Evolutionary conservation across 2,113 vertebrate genomes (phyloP).

Genomic region (Mobula birostris): DNA sequence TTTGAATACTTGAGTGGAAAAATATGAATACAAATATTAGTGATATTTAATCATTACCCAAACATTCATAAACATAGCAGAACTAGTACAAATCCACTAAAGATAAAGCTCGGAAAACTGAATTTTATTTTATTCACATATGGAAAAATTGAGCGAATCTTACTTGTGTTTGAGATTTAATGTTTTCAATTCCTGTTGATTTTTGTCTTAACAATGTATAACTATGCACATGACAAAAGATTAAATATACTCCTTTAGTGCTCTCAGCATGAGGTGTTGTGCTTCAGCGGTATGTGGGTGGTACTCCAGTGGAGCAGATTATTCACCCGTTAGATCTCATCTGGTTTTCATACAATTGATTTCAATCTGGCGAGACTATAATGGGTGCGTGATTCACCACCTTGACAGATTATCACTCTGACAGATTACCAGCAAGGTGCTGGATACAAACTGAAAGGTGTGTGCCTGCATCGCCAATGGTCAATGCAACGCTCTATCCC

Average conservation of each 20-base stretch:
- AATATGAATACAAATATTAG: neutral
- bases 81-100: neutral
- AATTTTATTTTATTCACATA: neutral
- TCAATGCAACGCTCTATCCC: neutral
- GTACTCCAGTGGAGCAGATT: neutral
- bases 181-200: neutral
- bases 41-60: neutral
- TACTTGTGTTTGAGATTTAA: neutral
- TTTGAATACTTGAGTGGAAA: neutral
- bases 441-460: neutral
- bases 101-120: neutral
- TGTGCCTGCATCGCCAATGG: neutral
- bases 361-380: neutral
- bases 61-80: neutral
- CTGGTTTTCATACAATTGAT: neutral
- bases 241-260: neutral
- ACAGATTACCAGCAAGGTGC: neutral
- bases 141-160: neutral
- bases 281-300: neutral
- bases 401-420: neutral
- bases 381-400: neutral
- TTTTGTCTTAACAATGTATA: neutral
- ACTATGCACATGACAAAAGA: neutral
- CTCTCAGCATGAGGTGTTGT: neutral
- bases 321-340: neutral